Conservation (phyloP, 2,113 vertebrate genomes). For the Podarcis raffonei region DNA sequence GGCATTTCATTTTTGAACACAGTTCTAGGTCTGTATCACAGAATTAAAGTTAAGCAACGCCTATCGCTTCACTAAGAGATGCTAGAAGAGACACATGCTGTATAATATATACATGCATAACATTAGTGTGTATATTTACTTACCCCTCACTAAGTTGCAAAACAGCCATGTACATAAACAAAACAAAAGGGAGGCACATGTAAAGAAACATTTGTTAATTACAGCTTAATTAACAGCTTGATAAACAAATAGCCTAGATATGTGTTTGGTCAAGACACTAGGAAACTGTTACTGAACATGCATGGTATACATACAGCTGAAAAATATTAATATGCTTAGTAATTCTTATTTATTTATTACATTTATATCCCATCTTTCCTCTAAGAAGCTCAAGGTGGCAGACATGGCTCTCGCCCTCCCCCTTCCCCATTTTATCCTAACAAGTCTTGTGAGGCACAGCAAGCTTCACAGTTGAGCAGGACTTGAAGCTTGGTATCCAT, state of each 20-base stretch:
- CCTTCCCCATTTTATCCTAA: too few species aligned
- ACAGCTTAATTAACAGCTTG: constrained; percentile 47
- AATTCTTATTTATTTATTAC: neutral
- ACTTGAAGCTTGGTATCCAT: neutral
- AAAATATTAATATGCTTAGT: neutral
- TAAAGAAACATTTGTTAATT: constrained; percentile 67
- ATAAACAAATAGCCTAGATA: constrained; percentile 16
- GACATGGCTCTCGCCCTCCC: too few species aligned
- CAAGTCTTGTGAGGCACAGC: too few species aligned
- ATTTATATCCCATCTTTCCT: too few species aligned
- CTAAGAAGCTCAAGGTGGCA: too few species aligned
- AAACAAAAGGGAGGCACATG: constrained; percentile 31
- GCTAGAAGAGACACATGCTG: neutral
- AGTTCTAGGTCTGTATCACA: neutral
- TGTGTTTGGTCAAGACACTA: constrained; percentile 40
- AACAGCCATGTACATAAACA: constrained; percentile 62
- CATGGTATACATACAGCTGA: neutral
- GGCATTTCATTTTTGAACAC: neutral
- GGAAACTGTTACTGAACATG: constrained; percentile 32
- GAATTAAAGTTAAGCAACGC: neutral
- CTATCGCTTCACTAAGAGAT: neutral
- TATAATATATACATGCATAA: constrained; percentile 46
- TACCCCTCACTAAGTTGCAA: constrained; percentile 81
- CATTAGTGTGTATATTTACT: constrained; percentile 56
- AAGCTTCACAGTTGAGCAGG: too few species aligned